Evolutionary conservation across 2,113 vertebrate species (phyloP).

Genomic region (Apteryx owenii): DNA sequence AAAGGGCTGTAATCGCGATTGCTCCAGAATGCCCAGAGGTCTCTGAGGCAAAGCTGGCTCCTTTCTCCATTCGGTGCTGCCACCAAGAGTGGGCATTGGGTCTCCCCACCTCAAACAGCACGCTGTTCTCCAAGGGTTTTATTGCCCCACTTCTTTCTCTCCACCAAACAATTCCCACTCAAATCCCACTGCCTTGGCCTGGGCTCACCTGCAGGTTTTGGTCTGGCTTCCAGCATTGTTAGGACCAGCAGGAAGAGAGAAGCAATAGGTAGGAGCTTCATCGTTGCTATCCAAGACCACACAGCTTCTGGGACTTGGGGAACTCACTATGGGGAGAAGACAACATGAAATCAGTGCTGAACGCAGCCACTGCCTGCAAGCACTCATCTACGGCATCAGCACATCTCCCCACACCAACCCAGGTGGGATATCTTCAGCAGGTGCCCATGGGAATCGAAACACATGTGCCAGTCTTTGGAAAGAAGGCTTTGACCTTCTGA

Average conservation of each 20-base stretch:
- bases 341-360: background rate
- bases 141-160: background rate
- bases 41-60: background rate
- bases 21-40: background rate
- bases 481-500: background rate
- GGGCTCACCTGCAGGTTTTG: conserved; percentile 72
- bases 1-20: background rate
- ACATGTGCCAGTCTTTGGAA: background rate
- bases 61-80: rapidly evolving
- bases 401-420: background rate
- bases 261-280: conserved; percentile 64
- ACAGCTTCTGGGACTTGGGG: background rate
- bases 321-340: background rate
- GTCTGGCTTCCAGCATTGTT: conserved; percentile 70
- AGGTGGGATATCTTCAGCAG: background rate
- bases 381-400: background rate
- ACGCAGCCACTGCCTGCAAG: background rate
- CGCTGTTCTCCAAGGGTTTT: rapidly evolving
- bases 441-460: background rate
- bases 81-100: background rate
- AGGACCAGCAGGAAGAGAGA: conserved; percentile 76
- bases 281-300: background rate
- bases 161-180: background rate
- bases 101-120: background rate
- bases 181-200: background rate